Evolutionary conservation across 2,113 vertebrate genomes (phyloP).

Genomic region (Calidris pugnax): DNA sequence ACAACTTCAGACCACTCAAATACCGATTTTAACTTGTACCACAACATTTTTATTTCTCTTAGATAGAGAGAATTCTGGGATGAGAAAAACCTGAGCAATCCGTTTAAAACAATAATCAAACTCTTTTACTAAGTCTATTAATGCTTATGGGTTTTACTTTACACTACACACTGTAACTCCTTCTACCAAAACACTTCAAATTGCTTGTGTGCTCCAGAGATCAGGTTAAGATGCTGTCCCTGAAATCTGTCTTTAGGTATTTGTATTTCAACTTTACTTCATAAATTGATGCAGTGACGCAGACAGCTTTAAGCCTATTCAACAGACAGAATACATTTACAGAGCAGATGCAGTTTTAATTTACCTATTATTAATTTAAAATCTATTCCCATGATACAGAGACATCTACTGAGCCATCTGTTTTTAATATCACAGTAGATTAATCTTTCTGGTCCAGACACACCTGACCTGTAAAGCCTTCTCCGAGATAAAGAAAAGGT

Average conservation of each 20-base stretch:
- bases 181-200: not conserved
- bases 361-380: not conserved
- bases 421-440: not conserved
- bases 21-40: not conserved
- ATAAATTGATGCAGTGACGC: not conserved
- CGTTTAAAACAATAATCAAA: not conserved
- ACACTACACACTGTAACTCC: not conserved
- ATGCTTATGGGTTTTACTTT: not conserved
- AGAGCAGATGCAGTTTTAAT: not conserved
- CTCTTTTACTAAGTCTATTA: not conserved
- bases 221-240: not conserved
- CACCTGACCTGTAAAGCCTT: not conserved
- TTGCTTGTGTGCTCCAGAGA: not conserved
- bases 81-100: not conserved
- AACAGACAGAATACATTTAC: not conserved
- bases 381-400: not conserved
- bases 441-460: not conserved
- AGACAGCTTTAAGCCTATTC: not conserved
- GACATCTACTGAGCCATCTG: not conserved
- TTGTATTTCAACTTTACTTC: not conserved
- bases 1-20: not conserved
- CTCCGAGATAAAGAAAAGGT: not conserved
- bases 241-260: not conserved
- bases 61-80: not conserved
- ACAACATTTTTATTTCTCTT: not conserved